phyloP scores from a whole-genome alignment of 2,113 vertebrate genomes.

The Barbus barbus region DNA sequence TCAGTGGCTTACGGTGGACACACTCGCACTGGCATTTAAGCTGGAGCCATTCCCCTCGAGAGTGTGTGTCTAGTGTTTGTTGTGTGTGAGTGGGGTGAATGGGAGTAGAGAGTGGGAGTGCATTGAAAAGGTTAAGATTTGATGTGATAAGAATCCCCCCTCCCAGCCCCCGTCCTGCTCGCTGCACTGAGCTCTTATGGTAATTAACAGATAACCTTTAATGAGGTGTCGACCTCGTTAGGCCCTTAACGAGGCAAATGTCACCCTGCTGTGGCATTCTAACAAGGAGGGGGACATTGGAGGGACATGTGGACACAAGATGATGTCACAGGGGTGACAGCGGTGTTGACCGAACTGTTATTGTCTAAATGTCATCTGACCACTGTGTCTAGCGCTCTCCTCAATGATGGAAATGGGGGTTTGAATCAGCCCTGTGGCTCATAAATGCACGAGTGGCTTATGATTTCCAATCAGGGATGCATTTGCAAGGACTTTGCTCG shows the following conservation, averaged over 20 bases:
- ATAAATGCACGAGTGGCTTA: background rate
- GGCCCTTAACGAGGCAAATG: conserved; percentile 66
- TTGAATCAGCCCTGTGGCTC: background rate
- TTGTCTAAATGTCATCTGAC: conserved; percentile 48
- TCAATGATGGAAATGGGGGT: background rate
- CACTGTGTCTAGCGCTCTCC: background rate
- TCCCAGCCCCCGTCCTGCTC: background rate
- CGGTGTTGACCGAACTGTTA: conserved; percentile 13
- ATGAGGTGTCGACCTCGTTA: conserved; percentile 65
- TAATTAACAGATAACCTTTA: conserved; percentile 82
- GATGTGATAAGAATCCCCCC: conserved; percentile 53
- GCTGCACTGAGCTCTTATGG: conserved; percentile 60
- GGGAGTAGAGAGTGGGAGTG: conserved; percentile 30
- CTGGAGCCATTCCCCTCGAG: background rate
- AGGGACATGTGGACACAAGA: conserved; percentile 37
- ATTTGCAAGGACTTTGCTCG: background rate
- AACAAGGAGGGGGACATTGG: conserved; percentile 58
- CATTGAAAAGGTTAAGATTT: conserved; percentile 61
- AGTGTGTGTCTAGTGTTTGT: conserved; percentile 34
- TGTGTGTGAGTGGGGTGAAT: conserved; percentile 35
- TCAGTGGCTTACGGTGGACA: conserved; percentile 2
- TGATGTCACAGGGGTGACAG: conserved; percentile 39
- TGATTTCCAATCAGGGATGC: conserved; percentile 2
- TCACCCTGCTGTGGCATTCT: conserved; percentile 61
- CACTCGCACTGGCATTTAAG: conserved; percentile 17